Conservation (phyloP, 2,888 invertebrate genomes). For the Diarsia brunnea region DNA sequence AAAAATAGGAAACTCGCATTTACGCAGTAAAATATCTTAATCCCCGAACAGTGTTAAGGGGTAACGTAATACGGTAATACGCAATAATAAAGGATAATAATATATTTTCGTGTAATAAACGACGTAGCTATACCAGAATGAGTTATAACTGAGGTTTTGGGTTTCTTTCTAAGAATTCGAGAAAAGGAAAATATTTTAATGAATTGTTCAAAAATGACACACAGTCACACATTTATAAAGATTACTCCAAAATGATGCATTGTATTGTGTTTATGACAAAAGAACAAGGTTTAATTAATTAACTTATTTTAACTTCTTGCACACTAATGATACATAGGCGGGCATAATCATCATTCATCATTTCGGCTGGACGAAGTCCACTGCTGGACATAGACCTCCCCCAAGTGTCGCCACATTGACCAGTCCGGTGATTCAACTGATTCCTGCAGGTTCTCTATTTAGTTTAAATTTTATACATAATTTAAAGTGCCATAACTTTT, state of each 20-base stretch:
- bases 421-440: too few species aligned
- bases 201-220: not conserved
- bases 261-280: not conserved
- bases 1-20: conserved; percentile 2
- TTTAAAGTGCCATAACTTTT: too few species aligned
- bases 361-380: too few species aligned
- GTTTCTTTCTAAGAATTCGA: not conserved
- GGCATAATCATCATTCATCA: too few species aligned
- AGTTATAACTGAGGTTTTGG: conserved; percentile 14
- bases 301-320: too few species aligned
- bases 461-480: too few species aligned
- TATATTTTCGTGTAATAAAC: conserved; percentile 37
- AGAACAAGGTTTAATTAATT: too few species aligned
- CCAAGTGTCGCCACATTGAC: too few species aligned
- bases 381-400: too few species aligned
- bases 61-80: conserved; percentile 33
- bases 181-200: not conserved
- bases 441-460: too few species aligned
- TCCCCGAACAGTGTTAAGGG: conserved; percentile 23
- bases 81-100: conserved; percentile 37
- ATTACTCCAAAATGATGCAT: not conserved
- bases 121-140: conserved; percentile 7
- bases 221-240: not conserved
- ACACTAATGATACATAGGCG: too few species aligned
- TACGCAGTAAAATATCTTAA: conserved; percentile 29